Conservation (phyloP, 2,113 vertebrate species). For the Coptodon bakossiorum region DNA sequence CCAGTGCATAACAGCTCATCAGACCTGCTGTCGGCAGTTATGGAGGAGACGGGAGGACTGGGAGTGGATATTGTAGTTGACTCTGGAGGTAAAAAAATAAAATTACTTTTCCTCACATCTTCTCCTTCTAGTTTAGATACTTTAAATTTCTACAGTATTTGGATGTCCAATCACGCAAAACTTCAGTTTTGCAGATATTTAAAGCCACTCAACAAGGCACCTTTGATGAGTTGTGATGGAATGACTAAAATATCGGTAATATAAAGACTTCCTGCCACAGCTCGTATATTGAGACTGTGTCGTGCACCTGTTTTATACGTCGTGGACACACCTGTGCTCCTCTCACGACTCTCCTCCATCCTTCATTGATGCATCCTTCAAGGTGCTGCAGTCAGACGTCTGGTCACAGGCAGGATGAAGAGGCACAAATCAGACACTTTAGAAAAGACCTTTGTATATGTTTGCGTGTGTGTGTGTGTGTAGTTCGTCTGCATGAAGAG, state of each 20-base stretch:
- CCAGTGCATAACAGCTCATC: slow-evolving; percentile 72
- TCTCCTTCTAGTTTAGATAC: accelerated
- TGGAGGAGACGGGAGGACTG: slow-evolving; percentile 93
- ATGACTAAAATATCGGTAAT: accelerated
- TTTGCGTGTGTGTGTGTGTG: accelerated
- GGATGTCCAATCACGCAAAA: accelerated
- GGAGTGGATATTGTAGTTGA: slow-evolving; percentile 90
- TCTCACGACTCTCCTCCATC: accelerated
- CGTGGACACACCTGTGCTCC: background rate
- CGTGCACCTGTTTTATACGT: accelerated
- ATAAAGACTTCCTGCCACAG: background rate
- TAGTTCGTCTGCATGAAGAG: slow-evolving; percentile 79
- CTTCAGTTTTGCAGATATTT: background rate
- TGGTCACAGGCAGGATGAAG: background rate
- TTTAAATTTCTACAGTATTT: background rate
- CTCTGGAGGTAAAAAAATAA: slow-evolving; percentile 75
- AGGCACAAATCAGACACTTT: background rate
- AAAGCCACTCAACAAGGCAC: background rate
- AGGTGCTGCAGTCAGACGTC: accelerated
- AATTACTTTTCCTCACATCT: accelerated
- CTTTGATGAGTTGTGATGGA: background rate
- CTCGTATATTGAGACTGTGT: accelerated
- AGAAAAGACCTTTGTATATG: background rate
- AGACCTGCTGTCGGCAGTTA: slow-evolving; percentile 79
- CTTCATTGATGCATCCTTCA: background rate